These are phyloP conservation scores for Pyrrhia umbra DNA, from an alignment of 2,888 invertebrate genomes.

Conservation along the genomic window DNA sequence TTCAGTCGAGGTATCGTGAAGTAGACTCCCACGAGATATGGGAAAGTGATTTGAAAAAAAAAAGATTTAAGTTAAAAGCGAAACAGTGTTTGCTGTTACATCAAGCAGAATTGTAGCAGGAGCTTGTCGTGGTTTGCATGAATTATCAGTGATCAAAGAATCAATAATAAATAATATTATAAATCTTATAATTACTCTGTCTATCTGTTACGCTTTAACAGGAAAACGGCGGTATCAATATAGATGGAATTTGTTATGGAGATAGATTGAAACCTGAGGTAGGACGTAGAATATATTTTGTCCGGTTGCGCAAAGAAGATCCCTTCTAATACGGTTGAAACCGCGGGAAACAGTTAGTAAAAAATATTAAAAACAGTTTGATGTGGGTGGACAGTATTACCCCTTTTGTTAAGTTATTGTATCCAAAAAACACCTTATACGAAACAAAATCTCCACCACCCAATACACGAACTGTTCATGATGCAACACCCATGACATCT, in stretches of 20 bases:
- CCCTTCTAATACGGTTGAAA: no score
- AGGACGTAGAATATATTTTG: no score
- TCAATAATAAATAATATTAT: no score
- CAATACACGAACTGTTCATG: conserved; percentile 12
- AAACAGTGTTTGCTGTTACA: neutral
- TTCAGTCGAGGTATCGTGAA: conserved; percentile 44
- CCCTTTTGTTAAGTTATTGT: conserved; percentile 1
- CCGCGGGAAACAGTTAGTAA: no score
- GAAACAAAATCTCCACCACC: conserved; percentile 14
- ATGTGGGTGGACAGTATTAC: neutral
- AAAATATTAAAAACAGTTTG: neutral
- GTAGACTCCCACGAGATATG: conserved; percentile 56
- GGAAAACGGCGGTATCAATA: no score
- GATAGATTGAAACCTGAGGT: no score
- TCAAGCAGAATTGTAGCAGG: neutral
- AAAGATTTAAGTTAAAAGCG: conserved; percentile 14
- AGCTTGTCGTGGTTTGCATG: no score
- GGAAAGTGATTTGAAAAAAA: conserved; percentile 31
- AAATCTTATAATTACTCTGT: no score
- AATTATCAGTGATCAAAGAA: no score
- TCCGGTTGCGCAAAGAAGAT: no score
- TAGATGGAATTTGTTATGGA: no score
- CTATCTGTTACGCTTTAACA: no score
- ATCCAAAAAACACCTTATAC: conserved; percentile 3
- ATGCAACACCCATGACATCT: conserved; percentile 18